Evolutionary conservation across 2,797 vertebrate species (phyloP).

Genomic region (Percopsis omiscomaycus): DNA sequence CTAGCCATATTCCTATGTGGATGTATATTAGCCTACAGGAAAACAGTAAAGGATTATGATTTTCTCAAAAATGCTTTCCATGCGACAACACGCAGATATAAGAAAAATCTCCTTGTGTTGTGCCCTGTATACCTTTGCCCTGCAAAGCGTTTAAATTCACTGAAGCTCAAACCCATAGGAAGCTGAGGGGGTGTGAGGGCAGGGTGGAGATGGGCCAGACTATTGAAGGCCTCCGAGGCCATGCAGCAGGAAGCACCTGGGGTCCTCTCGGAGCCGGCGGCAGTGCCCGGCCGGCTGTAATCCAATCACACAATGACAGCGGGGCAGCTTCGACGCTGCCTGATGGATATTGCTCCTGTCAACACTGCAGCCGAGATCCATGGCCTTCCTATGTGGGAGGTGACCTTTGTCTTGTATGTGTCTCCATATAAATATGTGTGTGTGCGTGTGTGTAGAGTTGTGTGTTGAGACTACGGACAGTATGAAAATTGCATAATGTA

Average conservation of each 20-base stretch:
- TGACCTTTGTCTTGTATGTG: constrained; percentile 17
- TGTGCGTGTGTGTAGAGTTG: not conserved
- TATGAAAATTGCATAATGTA: constrained; percentile 17
- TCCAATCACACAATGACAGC: constrained; percentile 63
- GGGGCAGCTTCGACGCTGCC: constrained; percentile 70
- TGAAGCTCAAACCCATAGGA: constrained; percentile 4
- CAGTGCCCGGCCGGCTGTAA: constrained; percentile 48
- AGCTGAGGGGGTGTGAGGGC: constrained; percentile 21
- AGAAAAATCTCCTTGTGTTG: constrained; percentile 11
- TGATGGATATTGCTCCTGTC: constrained; percentile 76
- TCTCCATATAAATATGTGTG: constrained; percentile 11
- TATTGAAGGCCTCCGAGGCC: constrained; percentile 40
- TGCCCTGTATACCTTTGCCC: not conserved
- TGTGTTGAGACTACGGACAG: not conserved
- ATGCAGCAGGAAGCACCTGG: constrained; percentile 65
- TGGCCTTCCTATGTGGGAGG: constrained; percentile 9
- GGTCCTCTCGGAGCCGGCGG: constrained; percentile 52
- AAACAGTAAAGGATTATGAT: constrained; percentile 62
- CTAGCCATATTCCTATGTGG: constrained; percentile 47
- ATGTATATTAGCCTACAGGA: constrained; percentile 79
- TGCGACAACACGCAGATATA: constrained; percentile 6
- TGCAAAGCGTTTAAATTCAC: not conserved
- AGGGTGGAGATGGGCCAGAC: constrained; percentile 37
- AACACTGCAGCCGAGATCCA: constrained; percentile 53
- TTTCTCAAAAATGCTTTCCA: constrained; percentile 14